phyloP scores from a whole-genome alignment of 2,888 invertebrate species.

The Trachelus stipa region DNA sequence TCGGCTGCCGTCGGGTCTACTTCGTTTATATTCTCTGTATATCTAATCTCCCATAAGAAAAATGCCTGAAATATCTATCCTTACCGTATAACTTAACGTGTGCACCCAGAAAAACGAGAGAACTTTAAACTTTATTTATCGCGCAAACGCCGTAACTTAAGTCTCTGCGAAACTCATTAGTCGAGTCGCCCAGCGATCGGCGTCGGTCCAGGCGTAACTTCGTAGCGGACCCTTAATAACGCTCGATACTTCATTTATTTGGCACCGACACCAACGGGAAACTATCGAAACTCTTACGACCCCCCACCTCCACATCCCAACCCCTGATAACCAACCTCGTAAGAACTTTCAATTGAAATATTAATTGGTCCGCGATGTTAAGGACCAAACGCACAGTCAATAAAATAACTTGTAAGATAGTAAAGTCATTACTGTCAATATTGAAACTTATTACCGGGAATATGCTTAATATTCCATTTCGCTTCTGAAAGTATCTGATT shows the following conservation, averaged over 20 bases:
- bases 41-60: neutral
- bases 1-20: neutral
- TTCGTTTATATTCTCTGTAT: neutral
- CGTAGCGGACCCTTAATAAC: neutral
- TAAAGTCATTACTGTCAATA: slow-evolving; percentile 49
- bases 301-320: neutral
- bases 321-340: slow-evolving; percentile 1
- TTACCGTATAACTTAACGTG: neutral
- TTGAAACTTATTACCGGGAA: neutral
- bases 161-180: neutral
- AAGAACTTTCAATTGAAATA: slow-evolving; percentile 58
- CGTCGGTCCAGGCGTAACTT: neutral
- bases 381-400: slow-evolving; percentile 12
- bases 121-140: no score
- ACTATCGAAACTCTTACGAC: slow-evolving; percentile 3
- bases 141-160: neutral
- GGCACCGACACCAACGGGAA: neutral
- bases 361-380: slow-evolving; percentile 49
- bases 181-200: neutral
- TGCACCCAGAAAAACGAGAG: no score
- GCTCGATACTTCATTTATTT: slow-evolving; percentile 9
- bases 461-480: neutral
- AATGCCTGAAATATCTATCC: neutral
- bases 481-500: neutral
- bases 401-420: slow-evolving; percentile 36